Percentiles rank a stretch among this genome's conserved stretches.
phyloP scores from a whole-genome alignment of 2,113 vertebrate species.

The Pelmatolapia mariae region DNA sequence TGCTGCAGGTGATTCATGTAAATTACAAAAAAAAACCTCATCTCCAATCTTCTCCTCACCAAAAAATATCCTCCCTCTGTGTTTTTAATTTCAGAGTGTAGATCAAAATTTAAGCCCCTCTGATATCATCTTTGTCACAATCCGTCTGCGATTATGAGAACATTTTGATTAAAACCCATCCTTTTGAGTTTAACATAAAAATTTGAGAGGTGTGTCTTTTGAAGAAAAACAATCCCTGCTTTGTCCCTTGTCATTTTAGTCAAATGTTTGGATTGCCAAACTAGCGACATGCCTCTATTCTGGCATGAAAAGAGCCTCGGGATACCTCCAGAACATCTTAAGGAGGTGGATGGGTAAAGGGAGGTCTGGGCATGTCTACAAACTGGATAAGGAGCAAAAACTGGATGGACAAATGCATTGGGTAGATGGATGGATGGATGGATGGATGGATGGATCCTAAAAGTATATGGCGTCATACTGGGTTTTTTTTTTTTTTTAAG shows the following conservation, averaged over 20 bases:
- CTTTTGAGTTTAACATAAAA: neutral
- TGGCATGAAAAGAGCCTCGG: neutral
- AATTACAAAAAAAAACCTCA: fast-evolving
- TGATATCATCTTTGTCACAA: neutral
- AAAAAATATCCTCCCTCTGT: neutral
- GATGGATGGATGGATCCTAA: neutral
- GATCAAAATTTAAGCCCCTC: neutral
- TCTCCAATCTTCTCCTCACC: neutral
- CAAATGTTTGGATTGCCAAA: neutral
- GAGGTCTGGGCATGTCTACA: neutral
- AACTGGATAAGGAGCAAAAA: neutral
- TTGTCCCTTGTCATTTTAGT: neutral
- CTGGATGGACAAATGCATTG: neutral
- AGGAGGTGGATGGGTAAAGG: neutral
- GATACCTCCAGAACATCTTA: neutral
- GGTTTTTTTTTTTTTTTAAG: neutral
- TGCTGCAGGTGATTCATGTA: neutral
- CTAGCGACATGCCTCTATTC: neutral
- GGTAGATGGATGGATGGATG: neutral
- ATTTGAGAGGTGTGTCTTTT: neutral
- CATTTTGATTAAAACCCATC: neutral
- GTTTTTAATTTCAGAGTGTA: neutral
- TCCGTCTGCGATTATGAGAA: neutral
- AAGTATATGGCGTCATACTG: no score
- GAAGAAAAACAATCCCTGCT: neutral